phyloP scores from a whole-genome alignment of 2,888 invertebrate genomes.

The Caenorhabditis sp. region DNA sequence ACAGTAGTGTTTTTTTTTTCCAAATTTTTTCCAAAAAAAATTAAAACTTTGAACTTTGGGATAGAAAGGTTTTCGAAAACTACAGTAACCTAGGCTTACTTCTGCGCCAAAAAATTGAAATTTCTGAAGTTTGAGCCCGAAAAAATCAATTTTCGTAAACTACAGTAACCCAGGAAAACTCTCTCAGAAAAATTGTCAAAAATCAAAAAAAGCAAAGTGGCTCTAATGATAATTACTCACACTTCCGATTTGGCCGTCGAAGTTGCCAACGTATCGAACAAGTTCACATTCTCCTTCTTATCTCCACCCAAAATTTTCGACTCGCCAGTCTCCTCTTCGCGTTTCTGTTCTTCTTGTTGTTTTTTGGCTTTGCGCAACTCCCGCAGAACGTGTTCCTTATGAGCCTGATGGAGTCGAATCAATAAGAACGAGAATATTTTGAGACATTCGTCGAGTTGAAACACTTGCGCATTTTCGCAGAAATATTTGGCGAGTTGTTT shows the following conservation, averaged over 20 bases:
- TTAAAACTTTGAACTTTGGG: too few relatives aligned
- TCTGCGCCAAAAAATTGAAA: too few relatives aligned
- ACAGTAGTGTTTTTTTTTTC: too few relatives aligned
- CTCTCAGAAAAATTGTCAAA: too few relatives aligned
- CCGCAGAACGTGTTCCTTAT: slow-evolving; percentile 21
- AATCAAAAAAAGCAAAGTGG: too few relatives aligned
- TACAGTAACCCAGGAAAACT: too few relatives aligned
- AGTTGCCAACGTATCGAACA: slow-evolving; percentile 20
- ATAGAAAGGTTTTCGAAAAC: too few relatives aligned
- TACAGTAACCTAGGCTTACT: too few relatives aligned
- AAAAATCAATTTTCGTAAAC: too few relatives aligned
- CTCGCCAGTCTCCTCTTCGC: background rate
- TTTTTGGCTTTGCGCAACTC: slow-evolving; percentile 16
- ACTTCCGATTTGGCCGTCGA: slow-evolving; percentile 10
- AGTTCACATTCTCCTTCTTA: slow-evolving; percentile 12
- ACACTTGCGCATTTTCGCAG: slow-evolving; percentile 50
- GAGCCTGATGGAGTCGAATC: slow-evolving; percentile 47
- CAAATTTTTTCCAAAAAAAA: too few relatives aligned
- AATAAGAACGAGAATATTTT: slow-evolving; percentile 65
- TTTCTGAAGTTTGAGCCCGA: too few relatives aligned
- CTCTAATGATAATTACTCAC: too few relatives aligned
- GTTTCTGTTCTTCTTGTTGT: slow-evolving; percentile 1
- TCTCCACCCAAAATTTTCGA: background rate
- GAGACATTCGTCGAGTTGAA: slow-evolving; percentile 66
- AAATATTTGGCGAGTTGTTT: slow-evolving; percentile 42